Evolutionary conservation across 2,797 vertebrate species (phyloP).

Genomic region (Brotogeris chrysoptera): DNA sequence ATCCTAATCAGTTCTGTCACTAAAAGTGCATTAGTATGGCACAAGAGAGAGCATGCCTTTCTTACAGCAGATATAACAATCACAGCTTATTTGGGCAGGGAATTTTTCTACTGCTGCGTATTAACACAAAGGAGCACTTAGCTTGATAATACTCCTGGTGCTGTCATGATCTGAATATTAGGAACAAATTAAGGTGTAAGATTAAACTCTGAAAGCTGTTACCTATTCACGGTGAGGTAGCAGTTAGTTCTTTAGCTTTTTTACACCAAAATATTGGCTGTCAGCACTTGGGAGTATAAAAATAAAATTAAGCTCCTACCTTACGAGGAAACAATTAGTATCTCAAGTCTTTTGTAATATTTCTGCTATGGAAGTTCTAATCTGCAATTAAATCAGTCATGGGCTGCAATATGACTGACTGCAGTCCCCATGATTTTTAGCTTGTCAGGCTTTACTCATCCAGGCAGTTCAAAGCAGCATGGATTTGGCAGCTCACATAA

Average conservation of each 20-base stretch:
- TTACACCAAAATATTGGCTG: slow-evolving; percentile 11
- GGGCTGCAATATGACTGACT: background rate
- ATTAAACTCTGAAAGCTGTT: slow-evolving; percentile 34
- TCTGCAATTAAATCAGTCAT: slow-evolving; percentile 8
- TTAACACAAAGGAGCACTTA: slow-evolving; percentile 62
- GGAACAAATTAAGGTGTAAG: slow-evolving; percentile 48
- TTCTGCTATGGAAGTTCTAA: background rate
- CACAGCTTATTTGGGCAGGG: slow-evolving; percentile 38
- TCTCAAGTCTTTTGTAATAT: background rate
- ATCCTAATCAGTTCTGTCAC: slow-evolving; percentile 34
- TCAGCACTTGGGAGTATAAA: background rate
- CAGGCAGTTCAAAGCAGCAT: background rate
- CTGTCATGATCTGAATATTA: slow-evolving; percentile 27
- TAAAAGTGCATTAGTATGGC: background rate
- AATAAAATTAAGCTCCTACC: background rate
- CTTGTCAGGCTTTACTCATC: background rate
- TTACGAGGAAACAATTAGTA: background rate
- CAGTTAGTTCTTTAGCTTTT: slow-evolving; percentile 28
- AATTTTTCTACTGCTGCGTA: slow-evolving; percentile 37
- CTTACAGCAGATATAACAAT: slow-evolving; percentile 46
- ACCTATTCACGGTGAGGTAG: background rate
- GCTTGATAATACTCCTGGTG: slow-evolving; percentile 44
- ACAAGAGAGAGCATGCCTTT: slow-evolving; percentile 6
- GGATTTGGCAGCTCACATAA: background rate
- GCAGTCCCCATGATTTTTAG: background rate